Base-by-base conservation (phyloP, 2,888 invertebrate species). In the Chaetoderma sp. region DNA sequence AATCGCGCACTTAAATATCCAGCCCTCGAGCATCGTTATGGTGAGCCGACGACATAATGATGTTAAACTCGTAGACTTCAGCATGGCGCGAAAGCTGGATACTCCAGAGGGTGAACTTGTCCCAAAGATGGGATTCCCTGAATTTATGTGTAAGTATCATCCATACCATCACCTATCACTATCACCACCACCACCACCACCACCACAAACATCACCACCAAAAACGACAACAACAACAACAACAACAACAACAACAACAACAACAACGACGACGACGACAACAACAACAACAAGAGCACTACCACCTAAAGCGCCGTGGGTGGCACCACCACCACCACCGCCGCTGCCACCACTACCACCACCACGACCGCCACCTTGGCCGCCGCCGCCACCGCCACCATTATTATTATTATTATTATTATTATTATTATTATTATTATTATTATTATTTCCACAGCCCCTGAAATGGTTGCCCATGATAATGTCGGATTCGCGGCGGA, bases 1-100 rank as follows among this genome's bases (percentile, higher is more conserved):
- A 8, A 76, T 83, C 30, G 79, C 78, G 3, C 86, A 86, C 72
- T 72, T 85, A 30, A 86, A 86, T 71, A 70, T 98, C 49, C 96
- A 98, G 84, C 98, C 98, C 0, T 96, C 96, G 83, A 98, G 98
- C 85, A 90, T 98, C 30, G 95, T 98, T 4, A 95, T 98, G 93
- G 91, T 93, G 1, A 93, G 93, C 0, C 63, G 80, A 25, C 70
- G 79, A 18, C 70, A 81, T 13, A 68, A 77, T 16, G 80, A 86
- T 59, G 91, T 98, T 4, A 98, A 98, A 86, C 88, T 98, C 36
- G 92, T 95, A 3, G 98, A 98, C 87, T 93, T 98, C 82, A 96
- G 96, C 0, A 91, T 93, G 1, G 93, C 96, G 0, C 92, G 93
- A 25, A 77, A 71, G 28, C 60, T 84, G 23, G 68, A 76, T 2